Evolutionary conservation across 2,113 vertebrate genomes (phyloP).

Genomic region (Camarhynchus parvulus): DNA sequence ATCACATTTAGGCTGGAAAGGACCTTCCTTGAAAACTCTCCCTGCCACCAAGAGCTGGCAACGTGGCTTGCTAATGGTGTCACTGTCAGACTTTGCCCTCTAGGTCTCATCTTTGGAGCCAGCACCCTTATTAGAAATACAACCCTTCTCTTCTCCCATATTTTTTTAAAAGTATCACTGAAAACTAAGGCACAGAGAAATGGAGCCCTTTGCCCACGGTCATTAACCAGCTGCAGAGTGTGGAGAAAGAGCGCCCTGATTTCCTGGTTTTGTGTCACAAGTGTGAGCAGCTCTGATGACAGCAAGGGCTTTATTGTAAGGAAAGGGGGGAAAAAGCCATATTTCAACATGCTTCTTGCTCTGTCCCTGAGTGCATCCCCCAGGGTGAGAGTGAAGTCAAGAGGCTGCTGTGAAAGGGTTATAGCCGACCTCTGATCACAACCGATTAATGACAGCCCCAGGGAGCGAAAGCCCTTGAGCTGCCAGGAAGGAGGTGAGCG

Average conservation of each 20-base stretch:
- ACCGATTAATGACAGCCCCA: constrained; percentile 64
- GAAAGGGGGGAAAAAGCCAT: neutral
- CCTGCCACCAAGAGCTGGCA: neutral
- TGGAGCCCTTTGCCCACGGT: constrained; percentile 34
- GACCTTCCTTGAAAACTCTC: neutral
- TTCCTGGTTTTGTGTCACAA: constrained; percentile 38
- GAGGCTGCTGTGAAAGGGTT: constrained; percentile 62
- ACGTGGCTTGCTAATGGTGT: neutral
- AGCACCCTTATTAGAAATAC: neutral
- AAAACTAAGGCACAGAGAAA: neutral
- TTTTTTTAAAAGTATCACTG: neutral
- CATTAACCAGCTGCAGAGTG: neutral
- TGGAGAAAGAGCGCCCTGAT: neutral
- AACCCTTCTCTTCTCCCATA: neutral
- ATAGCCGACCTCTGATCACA: constrained; percentile 60
- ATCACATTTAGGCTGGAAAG: neutral
- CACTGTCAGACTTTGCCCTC: neutral
- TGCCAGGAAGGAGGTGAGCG: constrained; percentile 52
- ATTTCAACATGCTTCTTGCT: constrained; percentile 46
- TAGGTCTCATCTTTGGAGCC: neutral
- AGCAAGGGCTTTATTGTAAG: constrained; percentile 29
- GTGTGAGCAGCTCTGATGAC: constrained; percentile 20
- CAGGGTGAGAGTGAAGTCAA: constrained; percentile 58
- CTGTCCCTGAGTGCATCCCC: constrained; percentile 35
- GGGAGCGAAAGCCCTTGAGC: constrained; percentile 53